Evolutionary conservation across 2,888 invertebrate genomes (phyloP).

Genomic region (Limulus polyphemus): DNA sequence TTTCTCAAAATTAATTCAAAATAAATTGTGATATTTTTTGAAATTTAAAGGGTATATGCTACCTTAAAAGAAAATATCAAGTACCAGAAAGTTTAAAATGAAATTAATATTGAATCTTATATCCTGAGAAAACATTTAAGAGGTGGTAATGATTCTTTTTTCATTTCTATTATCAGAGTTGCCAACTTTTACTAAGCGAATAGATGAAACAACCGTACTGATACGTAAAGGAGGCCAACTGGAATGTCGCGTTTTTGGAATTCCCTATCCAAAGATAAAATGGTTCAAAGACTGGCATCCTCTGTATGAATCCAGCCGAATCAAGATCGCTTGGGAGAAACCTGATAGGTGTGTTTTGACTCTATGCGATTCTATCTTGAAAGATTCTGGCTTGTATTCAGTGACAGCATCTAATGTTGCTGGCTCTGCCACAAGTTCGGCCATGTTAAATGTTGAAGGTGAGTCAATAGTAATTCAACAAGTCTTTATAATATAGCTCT

Average conservation of each 20-base stretch:
- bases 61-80: no score
- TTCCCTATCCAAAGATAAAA: slow-evolving; percentile 84
- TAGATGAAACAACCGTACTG: slow-evolving; percentile 69
- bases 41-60: no score
- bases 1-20: no score
- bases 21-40: no score
- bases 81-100: no score
- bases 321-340: slow-evolving; percentile 71
- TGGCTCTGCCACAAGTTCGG: slow-evolving; percentile 52
- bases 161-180: slow-evolving; percentile 47
- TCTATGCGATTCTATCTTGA: slow-evolving; percentile 70
- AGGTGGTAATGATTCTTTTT: no score
- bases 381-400: slow-evolving; percentile 84
- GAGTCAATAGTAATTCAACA: no score
- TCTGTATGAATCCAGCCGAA: slow-evolving; percentile 65
- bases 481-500: no score
- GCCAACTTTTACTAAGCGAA: slow-evolving; percentile 73
- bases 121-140: no score
- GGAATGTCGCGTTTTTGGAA: slow-evolving; percentile 72
- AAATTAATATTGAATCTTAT: no score
- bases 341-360: slow-evolving; percentile 69
- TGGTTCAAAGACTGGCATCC: slow-evolving; percentile 98
- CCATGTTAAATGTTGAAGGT: slow-evolving; percentile 43
- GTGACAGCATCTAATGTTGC: slow-evolving; percentile 87
- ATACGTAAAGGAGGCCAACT: slow-evolving; percentile 59